Percentiles rank a stretch among this genome's conserved stretches.
These are phyloP conservation scores for Scortum barcoo DNA, from an alignment of 2,113 vertebrate genomes.

Conservation along the genomic window DNA sequence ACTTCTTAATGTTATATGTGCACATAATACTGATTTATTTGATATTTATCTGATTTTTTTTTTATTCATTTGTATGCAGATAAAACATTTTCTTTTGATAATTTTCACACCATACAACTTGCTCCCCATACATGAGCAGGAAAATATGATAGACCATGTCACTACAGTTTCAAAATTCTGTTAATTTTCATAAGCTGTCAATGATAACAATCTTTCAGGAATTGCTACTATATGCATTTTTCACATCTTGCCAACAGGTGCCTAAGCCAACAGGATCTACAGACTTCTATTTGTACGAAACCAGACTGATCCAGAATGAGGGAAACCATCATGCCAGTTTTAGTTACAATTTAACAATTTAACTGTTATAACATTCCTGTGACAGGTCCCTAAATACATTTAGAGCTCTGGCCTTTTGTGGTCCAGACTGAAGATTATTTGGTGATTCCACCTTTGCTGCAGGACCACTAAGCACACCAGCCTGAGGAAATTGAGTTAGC, in stretches of 20 bases:
- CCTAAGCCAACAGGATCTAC: too few species aligned
- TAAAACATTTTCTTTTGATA: neutral
- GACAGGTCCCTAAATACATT: too few species aligned
- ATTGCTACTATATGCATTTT: too few species aligned
- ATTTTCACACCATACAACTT: neutral
- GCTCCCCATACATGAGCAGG: neutral
- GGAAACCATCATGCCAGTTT: too few species aligned
- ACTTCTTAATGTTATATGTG: neutral
- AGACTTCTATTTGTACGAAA: too few species aligned
- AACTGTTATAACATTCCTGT: too few species aligned
- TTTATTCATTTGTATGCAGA: neutral
- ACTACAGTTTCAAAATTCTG: neutral
- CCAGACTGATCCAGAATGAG: too few species aligned
- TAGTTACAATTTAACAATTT: too few species aligned
- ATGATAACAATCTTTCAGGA: too few species aligned
- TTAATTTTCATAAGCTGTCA: too few species aligned
- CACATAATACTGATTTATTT: neutral
- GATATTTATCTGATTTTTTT: too few species aligned
- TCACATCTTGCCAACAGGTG: too few species aligned
- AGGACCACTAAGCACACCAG: neutral
- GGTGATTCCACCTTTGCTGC: neutral
- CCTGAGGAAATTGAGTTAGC: neutral
- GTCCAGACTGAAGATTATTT: neutral
- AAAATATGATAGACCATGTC: neutral
- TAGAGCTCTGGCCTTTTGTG: neutral